These are phyloP conservation scores for Gorsachius magnificus DNA, from an alignment of 2,797 vertebrate genomes.

Conservation along the genomic window DNA sequence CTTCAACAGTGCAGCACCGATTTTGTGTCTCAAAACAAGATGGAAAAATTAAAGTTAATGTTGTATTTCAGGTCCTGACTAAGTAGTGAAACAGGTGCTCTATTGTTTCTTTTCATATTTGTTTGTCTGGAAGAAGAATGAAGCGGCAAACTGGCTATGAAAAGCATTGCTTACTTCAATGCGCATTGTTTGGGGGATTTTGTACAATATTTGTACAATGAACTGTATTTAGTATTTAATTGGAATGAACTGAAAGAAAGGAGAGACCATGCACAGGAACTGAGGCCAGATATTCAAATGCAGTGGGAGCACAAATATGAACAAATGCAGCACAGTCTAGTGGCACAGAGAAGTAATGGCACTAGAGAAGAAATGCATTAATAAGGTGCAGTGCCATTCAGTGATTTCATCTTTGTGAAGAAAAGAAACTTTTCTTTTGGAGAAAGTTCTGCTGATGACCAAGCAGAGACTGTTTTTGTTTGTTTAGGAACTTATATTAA, in stretches of 20 bases:
- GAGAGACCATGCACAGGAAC: not conserved
- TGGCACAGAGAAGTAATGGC: conserved; percentile 51
- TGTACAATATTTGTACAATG: conserved; percentile 11
- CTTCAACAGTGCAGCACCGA: not conserved
- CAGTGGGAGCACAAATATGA: conserved; percentile 29
- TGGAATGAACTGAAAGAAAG: not conserved
- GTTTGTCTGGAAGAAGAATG: not conserved
- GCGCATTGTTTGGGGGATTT: not conserved
- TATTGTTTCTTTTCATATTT: not conserved
- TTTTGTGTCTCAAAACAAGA: not conserved
- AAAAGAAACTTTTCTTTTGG: not conserved
- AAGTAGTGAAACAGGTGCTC: not conserved
- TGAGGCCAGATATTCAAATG: conserved; percentile 15
- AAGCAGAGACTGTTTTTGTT: not conserved
- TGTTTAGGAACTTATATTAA: not conserved
- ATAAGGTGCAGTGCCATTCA: not conserved
- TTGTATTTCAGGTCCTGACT: not conserved
- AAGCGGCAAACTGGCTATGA: not conserved
- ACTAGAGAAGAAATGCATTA: not conserved
- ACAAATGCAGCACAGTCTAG: conserved; percentile 71
- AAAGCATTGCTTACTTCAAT: not conserved
- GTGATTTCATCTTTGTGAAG: not conserved
- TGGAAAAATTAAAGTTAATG: not conserved
- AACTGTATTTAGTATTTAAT: conserved; percentile 4
- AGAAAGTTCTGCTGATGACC: not conserved